Conservation (phyloP, 2,797 vertebrate genomes). For the Meda fulgida region DNA sequence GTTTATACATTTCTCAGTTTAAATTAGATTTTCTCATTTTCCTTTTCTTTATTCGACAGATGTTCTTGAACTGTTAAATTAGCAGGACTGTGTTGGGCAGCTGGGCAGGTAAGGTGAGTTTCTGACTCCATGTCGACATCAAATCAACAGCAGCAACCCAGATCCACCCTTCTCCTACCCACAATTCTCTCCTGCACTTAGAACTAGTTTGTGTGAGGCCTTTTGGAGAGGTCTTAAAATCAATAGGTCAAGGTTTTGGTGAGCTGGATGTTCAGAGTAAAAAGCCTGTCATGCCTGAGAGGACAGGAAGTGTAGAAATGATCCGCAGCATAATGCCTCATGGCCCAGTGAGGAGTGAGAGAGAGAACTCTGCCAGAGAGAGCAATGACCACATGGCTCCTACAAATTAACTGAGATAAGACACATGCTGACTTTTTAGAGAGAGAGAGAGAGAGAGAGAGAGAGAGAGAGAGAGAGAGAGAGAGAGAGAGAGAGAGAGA, state of each 20-base stretch:
- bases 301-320: constrained; percentile 37
- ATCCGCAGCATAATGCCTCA: constrained; percentile 54
- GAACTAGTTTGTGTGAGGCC: constrained; percentile 19
- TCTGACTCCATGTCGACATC: constrained; percentile 22
- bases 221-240: constrained; percentile 25
- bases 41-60: neutral
- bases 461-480: neutral
- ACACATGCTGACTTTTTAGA: neutral
- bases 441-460: neutral
- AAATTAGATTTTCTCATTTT: neutral
- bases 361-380: constrained; percentile 43
- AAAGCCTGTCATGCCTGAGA: constrained; percentile 40
- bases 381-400: constrained; percentile 23
- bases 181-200: constrained; percentile 19
- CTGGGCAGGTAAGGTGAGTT: neutral
- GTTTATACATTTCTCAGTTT: neutral
- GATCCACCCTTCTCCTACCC: constrained; percentile 24
- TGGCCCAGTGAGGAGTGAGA: constrained; percentile 31
- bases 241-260: constrained; percentile 41
- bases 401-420: neutral
- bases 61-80: neutral
- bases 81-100: neutral
- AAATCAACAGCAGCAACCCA: constrained; percentile 44
- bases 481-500: neutral
- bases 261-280: constrained; percentile 25